Percentiles rank a stretch among this genome's conserved stretches.
These are phyloP conservation scores for Cantharis rustica DNA, from an alignment of 2,888 invertebrate genomes.

Conservation along the genomic window DNA sequence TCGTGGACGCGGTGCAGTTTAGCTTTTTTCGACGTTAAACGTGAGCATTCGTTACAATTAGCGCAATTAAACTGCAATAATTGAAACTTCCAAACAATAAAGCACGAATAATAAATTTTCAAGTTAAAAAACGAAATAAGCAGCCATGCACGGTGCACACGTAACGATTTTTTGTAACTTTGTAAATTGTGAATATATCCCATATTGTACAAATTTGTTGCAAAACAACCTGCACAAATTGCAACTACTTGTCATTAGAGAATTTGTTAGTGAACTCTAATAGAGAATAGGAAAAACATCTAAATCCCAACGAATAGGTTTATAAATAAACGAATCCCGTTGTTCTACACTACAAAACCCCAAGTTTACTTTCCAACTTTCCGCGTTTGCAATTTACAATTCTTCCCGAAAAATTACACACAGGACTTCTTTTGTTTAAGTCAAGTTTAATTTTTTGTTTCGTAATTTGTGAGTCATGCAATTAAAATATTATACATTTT, in stretches of 20 bases:
- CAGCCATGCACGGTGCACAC: not conserved
- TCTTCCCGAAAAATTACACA: not conserved
- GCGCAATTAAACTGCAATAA: not conserved
- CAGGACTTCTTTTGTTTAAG: too few relatives aligned
- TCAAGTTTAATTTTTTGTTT: too few relatives aligned
- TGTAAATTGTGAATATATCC: slow-evolving; percentile 31
- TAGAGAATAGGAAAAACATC: slow-evolving; percentile 28
- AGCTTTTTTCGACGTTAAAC: not conserved
- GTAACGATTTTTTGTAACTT: slow-evolving; percentile 1
- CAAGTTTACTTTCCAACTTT: not conserved
- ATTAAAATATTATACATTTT: not conserved
- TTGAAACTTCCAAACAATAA: not conserved
- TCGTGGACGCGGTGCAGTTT: not conserved
- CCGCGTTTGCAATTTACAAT: too few relatives aligned
- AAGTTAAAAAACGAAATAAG: not conserved
- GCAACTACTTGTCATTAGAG: slow-evolving; percentile 42
- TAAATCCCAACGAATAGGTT: slow-evolving; percentile 33
- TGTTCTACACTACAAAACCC: not conserved
- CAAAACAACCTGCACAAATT: slow-evolving; percentile 39
- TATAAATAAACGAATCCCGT: slow-evolving; percentile 21
- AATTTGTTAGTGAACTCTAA: slow-evolving; percentile 39
- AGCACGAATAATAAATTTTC: not conserved
- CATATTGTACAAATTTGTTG: slow-evolving; percentile 35
- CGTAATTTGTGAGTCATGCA: too few relatives aligned
- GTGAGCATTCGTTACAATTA: not conserved